phyloP scores from a whole-genome alignment of 2,888 invertebrate species.

The Mermis nigrescens region DNA sequence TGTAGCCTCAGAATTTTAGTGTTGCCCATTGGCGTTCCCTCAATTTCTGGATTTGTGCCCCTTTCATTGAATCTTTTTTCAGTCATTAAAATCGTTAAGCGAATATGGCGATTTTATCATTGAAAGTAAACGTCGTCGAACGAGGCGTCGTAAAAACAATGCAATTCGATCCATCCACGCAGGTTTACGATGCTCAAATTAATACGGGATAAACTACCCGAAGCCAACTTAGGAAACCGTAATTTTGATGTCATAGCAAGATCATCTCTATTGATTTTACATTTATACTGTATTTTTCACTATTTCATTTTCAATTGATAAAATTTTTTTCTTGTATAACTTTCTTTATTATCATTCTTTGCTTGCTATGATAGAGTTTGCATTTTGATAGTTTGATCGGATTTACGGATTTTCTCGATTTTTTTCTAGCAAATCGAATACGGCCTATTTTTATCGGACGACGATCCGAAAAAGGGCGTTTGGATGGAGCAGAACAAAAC shows the following conservation, averaged over 20 bases:
- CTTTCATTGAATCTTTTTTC: too few species aligned
- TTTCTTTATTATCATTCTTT: too few species aligned
- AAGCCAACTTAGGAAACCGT: constrained; percentile 73
- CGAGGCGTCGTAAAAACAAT: constrained; percentile 68
- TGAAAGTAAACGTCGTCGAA: constrained; percentile 39
- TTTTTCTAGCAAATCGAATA: constrained; percentile 47
- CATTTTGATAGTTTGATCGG: background rate
- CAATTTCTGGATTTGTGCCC: too few species aligned
- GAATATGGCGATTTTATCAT: constrained; percentile 37
- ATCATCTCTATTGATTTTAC: too few species aligned
- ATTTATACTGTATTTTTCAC: background rate
- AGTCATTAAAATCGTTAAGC: background rate
- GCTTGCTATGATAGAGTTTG: too few species aligned
- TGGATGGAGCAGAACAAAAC: constrained; percentile 86
- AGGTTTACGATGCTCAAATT: constrained; percentile 79
- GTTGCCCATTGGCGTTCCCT: too few species aligned
- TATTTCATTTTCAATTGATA: background rate
- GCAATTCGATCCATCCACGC: constrained; percentile 84
- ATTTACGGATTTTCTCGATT: background rate
- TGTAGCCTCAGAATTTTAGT: too few species aligned
- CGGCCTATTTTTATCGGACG: constrained; percentile 85
- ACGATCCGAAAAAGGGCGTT: constrained; percentile 85
- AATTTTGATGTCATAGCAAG: constrained; percentile 44
- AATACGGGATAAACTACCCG: constrained; percentile 80
- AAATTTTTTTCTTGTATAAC: too few species aligned